Evolutionary conservation across 2,888 invertebrate species (phyloP).

Genomic region (Eurytoma adleriae): DNA sequence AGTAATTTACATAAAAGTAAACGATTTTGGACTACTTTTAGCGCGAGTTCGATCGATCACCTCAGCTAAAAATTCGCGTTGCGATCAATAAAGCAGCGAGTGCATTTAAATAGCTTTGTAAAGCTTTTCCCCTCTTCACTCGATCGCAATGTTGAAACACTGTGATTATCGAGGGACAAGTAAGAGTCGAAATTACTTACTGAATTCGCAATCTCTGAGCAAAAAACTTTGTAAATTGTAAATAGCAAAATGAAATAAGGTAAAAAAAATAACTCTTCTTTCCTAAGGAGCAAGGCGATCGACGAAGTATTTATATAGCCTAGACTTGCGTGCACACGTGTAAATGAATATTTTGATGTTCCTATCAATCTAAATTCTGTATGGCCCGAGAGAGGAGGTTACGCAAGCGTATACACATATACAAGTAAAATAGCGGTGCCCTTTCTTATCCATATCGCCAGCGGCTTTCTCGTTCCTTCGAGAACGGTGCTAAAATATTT

Average conservation of each 20-base stretch:
- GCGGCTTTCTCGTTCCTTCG: slow-evolving; percentile 16
- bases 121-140: not conserved
- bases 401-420: too few relatives aligned
- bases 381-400: not conserved
- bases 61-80: too few relatives aligned
- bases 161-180: slow-evolving; percentile 21
- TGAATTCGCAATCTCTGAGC: not conserved
- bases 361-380: slow-evolving; percentile 15
- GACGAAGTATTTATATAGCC: not conserved
- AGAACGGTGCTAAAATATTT: slow-evolving; percentile 12
- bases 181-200: not conserved
- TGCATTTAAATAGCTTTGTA: slow-evolving; percentile 3
- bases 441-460: slow-evolving; percentile 17
- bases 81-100: not conserved
- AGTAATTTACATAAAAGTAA: too few relatives aligned
- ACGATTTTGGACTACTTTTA: too few relatives aligned
- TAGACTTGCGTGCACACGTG: slow-evolving; percentile 15
- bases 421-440: not conserved
- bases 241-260: slow-evolving; percentile 19
- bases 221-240: slow-evolving; percentile 28
- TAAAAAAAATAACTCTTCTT: not conserved
- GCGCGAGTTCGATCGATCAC: too few relatives aligned
- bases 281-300: not conserved
- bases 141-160: slow-evolving; percentile 1
- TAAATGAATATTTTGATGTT: slow-evolving; percentile 43